A percentile compares a stretch with the other conserved stretches of the same genome.
Conservation (phyloP, 2,888 invertebrate species). For the Mesodorylaimus sp. region DNA sequence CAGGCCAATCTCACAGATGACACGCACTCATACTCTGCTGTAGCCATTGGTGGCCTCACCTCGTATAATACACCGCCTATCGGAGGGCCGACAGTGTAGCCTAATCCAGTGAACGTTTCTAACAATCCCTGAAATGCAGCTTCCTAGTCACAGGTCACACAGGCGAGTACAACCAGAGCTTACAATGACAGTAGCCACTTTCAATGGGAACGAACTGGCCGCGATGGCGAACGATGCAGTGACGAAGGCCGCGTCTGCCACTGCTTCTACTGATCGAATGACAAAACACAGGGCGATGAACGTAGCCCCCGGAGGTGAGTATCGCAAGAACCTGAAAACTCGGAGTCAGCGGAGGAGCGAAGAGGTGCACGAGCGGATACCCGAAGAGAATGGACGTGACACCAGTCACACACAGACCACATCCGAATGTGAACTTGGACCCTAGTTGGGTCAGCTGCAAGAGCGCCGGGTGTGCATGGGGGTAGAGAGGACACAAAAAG, state of each 20-base stretch:
- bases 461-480: not conserved
- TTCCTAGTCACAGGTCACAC: too few relatives aligned
- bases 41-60: slow-evolving; percentile 5
- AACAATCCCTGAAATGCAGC: slow-evolving; percentile 31
- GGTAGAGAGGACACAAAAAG: not conserved
- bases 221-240: slow-evolving; percentile 35
- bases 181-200: slow-evolving; percentile 33
- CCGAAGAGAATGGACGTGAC: slow-evolving; percentile 63
- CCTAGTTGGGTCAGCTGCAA: slow-evolving; percentile 51
- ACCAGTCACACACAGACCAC: slow-evolving; percentile 61
- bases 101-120: slow-evolving; percentile 55
- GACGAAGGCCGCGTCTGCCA: slow-evolving; percentile 28
- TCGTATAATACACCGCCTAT: slow-evolving; percentile 63
- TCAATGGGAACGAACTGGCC: slow-evolving; percentile 33
- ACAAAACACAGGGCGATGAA: slow-evolving; percentile 26
- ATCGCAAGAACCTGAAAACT: slow-evolving; percentile 22
- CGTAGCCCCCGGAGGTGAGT: slow-evolving; percentile 20
- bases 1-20: too few relatives aligned
- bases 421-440: slow-evolving; percentile 58
- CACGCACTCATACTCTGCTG: too few relatives aligned
- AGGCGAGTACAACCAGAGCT: too few relatives aligned
- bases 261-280: slow-evolving; percentile 24
- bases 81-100: slow-evolving; percentile 75
- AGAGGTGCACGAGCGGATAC: slow-evolving; percentile 10
- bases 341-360: not conserved